phyloP scores from a whole-genome alignment of 2,888 invertebrate genomes.

The Elmis aenea region DNA sequence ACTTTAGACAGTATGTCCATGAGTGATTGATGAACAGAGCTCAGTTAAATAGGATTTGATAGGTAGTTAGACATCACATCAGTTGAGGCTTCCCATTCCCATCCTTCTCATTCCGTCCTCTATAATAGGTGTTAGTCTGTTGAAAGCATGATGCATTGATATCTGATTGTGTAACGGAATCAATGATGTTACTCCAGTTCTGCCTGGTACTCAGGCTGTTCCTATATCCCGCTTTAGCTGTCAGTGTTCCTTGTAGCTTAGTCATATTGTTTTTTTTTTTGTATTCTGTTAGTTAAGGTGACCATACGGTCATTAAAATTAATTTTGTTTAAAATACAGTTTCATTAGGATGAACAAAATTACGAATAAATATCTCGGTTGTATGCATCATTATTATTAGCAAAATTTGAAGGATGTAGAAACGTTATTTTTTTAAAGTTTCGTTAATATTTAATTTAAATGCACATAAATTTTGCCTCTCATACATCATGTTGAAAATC shows the following conservation, averaged over 20 bases:
- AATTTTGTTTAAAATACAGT: no score
- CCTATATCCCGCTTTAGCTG: conserved; percentile 41
- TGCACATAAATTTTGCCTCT: no score
- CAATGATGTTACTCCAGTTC: conserved; percentile 15
- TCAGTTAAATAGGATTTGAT: conserved; percentile 38
- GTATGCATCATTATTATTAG: no score
- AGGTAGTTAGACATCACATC: conserved; percentile 39
- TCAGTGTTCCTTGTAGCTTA: conserved; percentile 38
- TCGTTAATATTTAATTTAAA: no score
- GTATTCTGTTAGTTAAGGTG: no score
- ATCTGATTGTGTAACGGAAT: conserved; percentile 41
- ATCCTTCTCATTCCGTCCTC: conserved; percentile 30
- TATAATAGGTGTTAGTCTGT: conserved; percentile 38
- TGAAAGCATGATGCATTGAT: conserved; percentile 48
- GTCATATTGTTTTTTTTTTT: conserved; percentile 11
- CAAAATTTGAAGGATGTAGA: no score
- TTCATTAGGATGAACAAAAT: no score
- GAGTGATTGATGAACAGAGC: conserved; percentile 48
- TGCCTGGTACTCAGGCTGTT: conserved; percentile 19
- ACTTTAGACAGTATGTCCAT: conserved; percentile 26
- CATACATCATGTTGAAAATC: no score
- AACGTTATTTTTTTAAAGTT: no score
- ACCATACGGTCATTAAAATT: no score
- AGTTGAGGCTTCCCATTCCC: conserved; percentile 41
- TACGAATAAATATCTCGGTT: no score